phyloP scores from a whole-genome alignment of 2,888 invertebrate species.

The Acleris laterana region DNA sequence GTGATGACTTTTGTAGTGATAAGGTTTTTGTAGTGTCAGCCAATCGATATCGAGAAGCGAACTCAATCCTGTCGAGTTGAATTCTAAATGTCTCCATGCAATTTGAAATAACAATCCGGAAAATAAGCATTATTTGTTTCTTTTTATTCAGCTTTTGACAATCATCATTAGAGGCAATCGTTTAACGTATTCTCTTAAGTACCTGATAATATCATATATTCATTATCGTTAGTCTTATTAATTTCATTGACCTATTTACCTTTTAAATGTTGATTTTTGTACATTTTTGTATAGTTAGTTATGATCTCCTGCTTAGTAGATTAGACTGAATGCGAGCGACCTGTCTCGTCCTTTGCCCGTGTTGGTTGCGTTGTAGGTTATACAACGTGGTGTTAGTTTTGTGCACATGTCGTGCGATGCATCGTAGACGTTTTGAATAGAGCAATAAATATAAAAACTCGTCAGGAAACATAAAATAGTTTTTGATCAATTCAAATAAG shows the following conservation, averaged over 20 bases:
- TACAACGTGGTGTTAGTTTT: too few species aligned
- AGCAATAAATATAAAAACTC: too few species aligned
- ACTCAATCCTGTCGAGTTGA: conserved; percentile 5
- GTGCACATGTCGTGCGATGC: too few species aligned
- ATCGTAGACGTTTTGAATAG: too few species aligned
- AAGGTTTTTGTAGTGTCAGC: conserved; percentile 25
- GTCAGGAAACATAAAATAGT: too few species aligned
- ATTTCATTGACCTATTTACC: conserved; percentile 18
- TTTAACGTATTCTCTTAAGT: conserved; percentile 29
- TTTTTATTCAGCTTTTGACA: conserved; percentile 28
- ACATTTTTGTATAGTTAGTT: conserved; percentile 6
- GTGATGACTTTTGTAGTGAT: conserved; percentile 34
- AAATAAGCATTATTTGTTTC: conserved; percentile 15
- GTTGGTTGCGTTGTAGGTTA: not conserved
- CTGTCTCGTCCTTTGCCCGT: not conserved
- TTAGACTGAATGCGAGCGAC: not conserved
- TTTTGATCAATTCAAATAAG: too few species aligned
- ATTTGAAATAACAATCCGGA: not conserved
- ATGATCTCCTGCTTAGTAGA: not conserved
- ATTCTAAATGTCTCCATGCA: conserved; percentile 11
- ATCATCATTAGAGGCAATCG: conserved; percentile 19
- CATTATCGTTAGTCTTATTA: conserved; percentile 23
- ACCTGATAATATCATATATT: conserved; percentile 34
- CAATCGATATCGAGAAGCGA: conserved; percentile 16
- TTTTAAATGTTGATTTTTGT: conserved; percentile 4